Evolutionary conservation across 2,797 vertebrate genomes (phyloP), one percentile per base, ranked within the genome.

Genomic region (Staurois parvus): DNA sequence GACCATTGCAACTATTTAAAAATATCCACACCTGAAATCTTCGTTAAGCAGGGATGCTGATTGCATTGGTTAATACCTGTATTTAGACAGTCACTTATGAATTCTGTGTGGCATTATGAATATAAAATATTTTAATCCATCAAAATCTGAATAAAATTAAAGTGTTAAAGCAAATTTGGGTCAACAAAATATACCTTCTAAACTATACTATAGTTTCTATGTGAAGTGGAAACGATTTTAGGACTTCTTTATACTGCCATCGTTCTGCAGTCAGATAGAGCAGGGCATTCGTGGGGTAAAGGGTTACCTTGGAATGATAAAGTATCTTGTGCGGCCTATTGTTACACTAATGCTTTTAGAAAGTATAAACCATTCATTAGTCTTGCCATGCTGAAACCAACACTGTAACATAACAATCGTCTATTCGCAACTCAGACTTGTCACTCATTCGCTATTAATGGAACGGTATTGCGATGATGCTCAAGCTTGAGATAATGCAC

Each of bases 341-440:
- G 87, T 76, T 91, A 83, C 80, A 85, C 48, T 85, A 76, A 68
- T 42, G 15, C 45, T 87, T 67, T 80, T 89, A 78, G 87, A 83
- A 87, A 84, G 64, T 87, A 85, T 88, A 78, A 32, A 52, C 82
- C 90, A 87, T 90, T 91, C 89, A 90, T 89, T 88, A 76, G 87
- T 83, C 86, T 87, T 69, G 76, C 79, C 32, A 26, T 69, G 84
- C 81, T 90, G 92, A 90, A 91, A 90, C 86, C 1, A 84, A 88
- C 88, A 86, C 52, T 74, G 11, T 77, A 77, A 83, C 68, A 62
- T 87, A 89, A 90, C 90, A 89, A 81, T 87, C 89, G 81, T 80
- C 87, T 80, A 52, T 86, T 82, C 89, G 70, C 89, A 34, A 72
- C 81, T 76, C 68, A 62, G 29, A 77, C 24, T 28, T 64, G 3